Conservation (phyloP, 1,140 invertebrate genomes). For the Geopemphigus sp. region DNA sequence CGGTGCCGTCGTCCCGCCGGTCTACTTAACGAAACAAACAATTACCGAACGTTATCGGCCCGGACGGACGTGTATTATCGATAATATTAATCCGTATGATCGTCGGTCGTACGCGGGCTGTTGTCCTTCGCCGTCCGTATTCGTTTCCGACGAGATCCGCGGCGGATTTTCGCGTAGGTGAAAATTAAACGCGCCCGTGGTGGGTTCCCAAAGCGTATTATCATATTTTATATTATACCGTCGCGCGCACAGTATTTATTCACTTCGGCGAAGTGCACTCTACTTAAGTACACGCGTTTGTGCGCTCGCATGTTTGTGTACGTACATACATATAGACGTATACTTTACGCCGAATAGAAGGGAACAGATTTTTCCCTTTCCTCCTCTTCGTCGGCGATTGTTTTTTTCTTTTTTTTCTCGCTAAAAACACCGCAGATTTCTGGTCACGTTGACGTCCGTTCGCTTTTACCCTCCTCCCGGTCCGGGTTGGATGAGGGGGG, state of each 20-base stretch:
- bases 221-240: constrained; percentile 33
- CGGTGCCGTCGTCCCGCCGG: too few species aligned
- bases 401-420: background rate
- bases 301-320: too few species aligned
- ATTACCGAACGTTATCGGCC: too few species aligned
- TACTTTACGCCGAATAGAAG: background rate
- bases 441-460: constrained; percentile 43
- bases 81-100: background rate
- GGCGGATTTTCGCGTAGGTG: background rate
- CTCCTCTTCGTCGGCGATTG: background rate
- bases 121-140: too few species aligned
- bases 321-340: too few species aligned
- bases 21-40: too few species aligned
- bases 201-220: constrained; percentile 4
- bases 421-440: constrained; percentile 18
- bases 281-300: constrained; percentile 29
- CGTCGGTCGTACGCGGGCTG: too few species aligned
- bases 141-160: background rate
- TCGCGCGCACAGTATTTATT: constrained; percentile 1
- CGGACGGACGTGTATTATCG: too few species aligned
- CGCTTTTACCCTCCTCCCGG: background rate
- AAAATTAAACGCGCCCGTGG: constrained; percentile 22
- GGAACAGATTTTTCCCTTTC: constrained; percentile 5
- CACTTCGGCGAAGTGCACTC: constrained; percentile 44
- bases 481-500: too few species aligned